Evolutionary conservation across 2,797 vertebrate genomes (phyloP), one percentile per base, ranked within the genome.

Genomic region (Synaphobranchus kaupii): DNA sequence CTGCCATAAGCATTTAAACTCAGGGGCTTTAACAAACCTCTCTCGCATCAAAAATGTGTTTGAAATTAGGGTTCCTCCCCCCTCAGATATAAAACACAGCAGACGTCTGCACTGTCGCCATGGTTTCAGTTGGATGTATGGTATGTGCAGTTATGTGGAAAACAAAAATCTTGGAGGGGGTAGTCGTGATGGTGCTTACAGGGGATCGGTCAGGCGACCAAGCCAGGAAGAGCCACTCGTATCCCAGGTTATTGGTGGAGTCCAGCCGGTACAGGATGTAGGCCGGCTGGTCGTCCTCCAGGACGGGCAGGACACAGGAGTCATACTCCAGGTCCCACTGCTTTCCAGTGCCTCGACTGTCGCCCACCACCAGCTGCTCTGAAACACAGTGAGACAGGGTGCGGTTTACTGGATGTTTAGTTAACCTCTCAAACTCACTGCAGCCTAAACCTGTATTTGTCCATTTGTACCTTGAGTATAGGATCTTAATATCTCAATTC

Each of bases 191-290:
- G 13, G 13, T 7, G 66, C 97, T 95, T 94, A 97, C 97, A 82
- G 96, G 97, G 87, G 97, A 97, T 90, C 95, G 93, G 92, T 98
- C 97, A 66, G 97, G 97, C 86, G 97, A 97, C 97, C 97, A 98
- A 0, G 97, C 97, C 93, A 97, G 95, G 90, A 98, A 97, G 91
- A 98, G 93, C 97, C 97, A 98, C 88, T 97, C 97, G 87, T 96
- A 97, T 84, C 97, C 97, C 93, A 97, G 97, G 83, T 95, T 97
- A 92, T 97, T 98, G 89, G 96, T 97, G 89, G 96, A 97, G 93
- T 98, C 97, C 93, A 98, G 92, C 92, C 97, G 96, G 93, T 97
- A 98, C 85, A 98, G 94, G 90, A 98, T 91, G 87, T 98, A 98
- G 88, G 96, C 97, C 0, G 97, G 97, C 88, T 97, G 96, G 89